Evolutionary conservation across 2,888 invertebrate species (phyloP), one percentile per base, ranked within the genome.

Genomic region (Anoncus sp.): DNA sequence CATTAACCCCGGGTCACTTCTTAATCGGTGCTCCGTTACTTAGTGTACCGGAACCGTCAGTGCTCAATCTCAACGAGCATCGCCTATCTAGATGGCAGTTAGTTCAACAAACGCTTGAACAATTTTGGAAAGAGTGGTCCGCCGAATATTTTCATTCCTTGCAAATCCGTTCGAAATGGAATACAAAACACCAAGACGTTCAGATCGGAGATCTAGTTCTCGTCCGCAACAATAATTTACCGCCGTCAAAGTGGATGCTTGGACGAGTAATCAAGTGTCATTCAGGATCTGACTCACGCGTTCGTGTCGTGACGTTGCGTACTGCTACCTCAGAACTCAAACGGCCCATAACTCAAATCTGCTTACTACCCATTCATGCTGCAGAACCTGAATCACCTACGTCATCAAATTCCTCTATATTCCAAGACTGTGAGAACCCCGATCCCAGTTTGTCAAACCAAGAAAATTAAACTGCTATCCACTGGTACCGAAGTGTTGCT

Each of bases 1-100:
- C 75, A 14, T 57, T 84, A 1, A 83, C 82, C 3, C 81, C 82
- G 12, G 82, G 77, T 3, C 82, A 84, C 35, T 79, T 82, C 35
- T 27, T 81, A 1, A 75, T 72, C 1, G 79, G 79, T 18, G 16
- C 49, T 14, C 59, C 76, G 5, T 45, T 78, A 9, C 12, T 49
- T 4, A 24, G 35, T 0, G 27, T 77, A 24, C 77, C 81, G 22
- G 79, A 81, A 55, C 60, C 69, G 6, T 73, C 73, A 3, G 7
- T 63, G 1, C 35, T 65, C 6, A 2, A 31, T 0, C 31, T 74
- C 1, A 59, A 51, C 24, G 49, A 49, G 16, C 49, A 69, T 18
- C 59, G 59, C 1, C 38, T 69, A 1, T 49, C 63, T 3, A 55
- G 65, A 24, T 66, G 59, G 66, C 65, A 66, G 18, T 6, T 66